Percentiles rank a stretch among this genome's conserved stretches.
Evolutionary conservation across 2,797 vertebrate genomes (phyloP).

Genomic region (Ptychadena robeensis): DNA sequence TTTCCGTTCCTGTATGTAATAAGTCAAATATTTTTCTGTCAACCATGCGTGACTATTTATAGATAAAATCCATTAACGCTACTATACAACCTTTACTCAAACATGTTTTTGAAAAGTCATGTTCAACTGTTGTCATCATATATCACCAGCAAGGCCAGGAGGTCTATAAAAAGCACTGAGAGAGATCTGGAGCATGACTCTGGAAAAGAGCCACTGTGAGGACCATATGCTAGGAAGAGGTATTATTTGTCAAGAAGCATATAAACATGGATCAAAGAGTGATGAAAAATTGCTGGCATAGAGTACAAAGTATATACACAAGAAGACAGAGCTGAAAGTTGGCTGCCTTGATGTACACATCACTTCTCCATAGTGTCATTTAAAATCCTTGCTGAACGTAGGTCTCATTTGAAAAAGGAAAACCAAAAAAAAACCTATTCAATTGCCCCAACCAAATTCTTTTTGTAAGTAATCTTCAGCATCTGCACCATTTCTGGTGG

Average conservation of each 20-base stretch:
- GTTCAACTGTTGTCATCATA: neutral
- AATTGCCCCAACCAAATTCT: too few species aligned
- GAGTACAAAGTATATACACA: neutral
- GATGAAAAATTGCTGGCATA: neutral
- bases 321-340: neutral
- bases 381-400: neutral
- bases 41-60: neutral
- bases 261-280: neutral
- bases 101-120: neutral
- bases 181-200: neutral
- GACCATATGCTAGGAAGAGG: neutral
- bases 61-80: neutral
- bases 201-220: neutral
- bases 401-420: too few species aligned
- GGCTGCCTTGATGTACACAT: neutral
- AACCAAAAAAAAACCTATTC: too few species aligned
- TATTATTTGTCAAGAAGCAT: neutral
- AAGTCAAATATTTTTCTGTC: neutral
- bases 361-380: neutral
- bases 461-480: too few species aligned
- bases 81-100: neutral
- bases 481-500: too few species aligned
- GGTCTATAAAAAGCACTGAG: neutral
- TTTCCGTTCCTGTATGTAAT: neutral
- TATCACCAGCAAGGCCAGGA: neutral